Percentiles rank a stretch among this genome's conserved stretches.
phyloP scores from a whole-genome alignment of 2,113 vertebrate genomes.

The Gopherus evgoodei region DNA sequence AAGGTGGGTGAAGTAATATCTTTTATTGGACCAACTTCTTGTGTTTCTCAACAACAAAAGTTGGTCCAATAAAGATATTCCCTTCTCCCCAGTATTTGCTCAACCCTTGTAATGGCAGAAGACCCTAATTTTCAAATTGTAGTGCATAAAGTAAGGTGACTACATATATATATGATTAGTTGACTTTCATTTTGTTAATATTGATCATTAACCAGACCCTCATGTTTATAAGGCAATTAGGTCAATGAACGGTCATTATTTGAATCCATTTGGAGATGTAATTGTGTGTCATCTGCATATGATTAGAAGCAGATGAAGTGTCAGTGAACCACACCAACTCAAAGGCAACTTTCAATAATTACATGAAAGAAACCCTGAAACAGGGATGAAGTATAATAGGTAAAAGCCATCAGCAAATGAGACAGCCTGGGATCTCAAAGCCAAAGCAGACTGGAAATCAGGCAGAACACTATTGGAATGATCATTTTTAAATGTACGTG shows the following conservation, averaged over 20 bases:
- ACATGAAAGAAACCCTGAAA: constrained; percentile 11
- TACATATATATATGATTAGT: background rate
- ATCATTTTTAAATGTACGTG: background rate
- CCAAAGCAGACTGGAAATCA: background rate
- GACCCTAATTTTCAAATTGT: background rate
- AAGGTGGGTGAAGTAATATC: background rate
- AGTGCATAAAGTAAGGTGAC: background rate
- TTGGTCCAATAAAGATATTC: background rate
- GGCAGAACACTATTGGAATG: background rate
- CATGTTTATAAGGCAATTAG: constrained; percentile 8
- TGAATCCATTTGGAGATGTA: background rate
- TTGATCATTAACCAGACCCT: background rate
- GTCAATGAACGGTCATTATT: background rate
- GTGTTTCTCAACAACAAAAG: background rate
- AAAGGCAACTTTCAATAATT: constrained; percentile 14
- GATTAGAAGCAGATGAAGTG: constrained; percentile 40
- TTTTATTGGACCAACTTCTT: background rate
- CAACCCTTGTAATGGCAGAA: background rate
- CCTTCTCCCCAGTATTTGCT: background rate
- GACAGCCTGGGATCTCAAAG: constrained; percentile 21
- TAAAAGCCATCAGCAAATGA: constrained; percentile 22
- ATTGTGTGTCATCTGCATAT: constrained; percentile 26
- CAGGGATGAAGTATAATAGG: background rate
- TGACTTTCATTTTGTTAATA: constrained; percentile 32
- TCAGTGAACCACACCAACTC: background rate